Percentiles rank a stretch among this genome's conserved stretches.
Evolutionary conservation across 2,888 invertebrate species (phyloP).

Genomic region (Phania funesta): DNA sequence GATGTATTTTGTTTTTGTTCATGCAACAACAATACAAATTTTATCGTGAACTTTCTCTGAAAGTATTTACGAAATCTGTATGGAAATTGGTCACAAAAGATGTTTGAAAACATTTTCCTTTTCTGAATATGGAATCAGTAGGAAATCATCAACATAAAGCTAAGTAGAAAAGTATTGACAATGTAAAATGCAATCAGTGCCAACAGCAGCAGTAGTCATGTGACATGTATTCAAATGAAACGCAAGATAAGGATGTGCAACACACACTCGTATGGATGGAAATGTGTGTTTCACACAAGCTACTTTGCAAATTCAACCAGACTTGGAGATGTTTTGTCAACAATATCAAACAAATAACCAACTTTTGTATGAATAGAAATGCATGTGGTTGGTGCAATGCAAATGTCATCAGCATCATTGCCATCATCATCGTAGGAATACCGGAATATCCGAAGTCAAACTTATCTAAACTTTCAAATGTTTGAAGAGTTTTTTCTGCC

Average conservation of each 20-base stretch:
- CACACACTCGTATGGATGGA: background rate
- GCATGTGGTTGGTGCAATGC: conserved; percentile 22
- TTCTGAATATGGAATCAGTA: conserved; percentile 17
- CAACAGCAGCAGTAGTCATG: conserved; percentile 24
- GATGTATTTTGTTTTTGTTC: background rate
- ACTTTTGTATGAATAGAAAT: background rate
- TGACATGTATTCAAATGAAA: background rate
- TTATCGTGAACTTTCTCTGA: conserved; percentile 24
- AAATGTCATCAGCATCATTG: conserved; percentile 73
- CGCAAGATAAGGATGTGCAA: conserved; percentile 23
- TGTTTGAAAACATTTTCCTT: conserved; percentile 42
- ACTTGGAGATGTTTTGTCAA: conserved; percentile 27
- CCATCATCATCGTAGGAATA: conserved; percentile 71
- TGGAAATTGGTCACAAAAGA: conserved; percentile 45
- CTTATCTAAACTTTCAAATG: conserved; percentile 73
- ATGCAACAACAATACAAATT: conserved; percentile 24
- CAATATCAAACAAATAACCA: conserved; percentile 12
- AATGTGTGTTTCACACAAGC: background rate
- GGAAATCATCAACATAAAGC: conserved; percentile 42
- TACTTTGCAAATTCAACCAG: conserved; percentile 1
- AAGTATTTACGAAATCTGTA: background rate
- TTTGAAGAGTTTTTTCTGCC: conserved; percentile 29
- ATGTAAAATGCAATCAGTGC: conserved; percentile 38
- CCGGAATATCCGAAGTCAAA: conserved; percentile 77
- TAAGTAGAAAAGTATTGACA: conserved; percentile 32